These are phyloP conservation scores for Rostratula benghalensis DNA, from an alignment of 2,113 vertebrate species.

Conservation along the genomic window DNA sequence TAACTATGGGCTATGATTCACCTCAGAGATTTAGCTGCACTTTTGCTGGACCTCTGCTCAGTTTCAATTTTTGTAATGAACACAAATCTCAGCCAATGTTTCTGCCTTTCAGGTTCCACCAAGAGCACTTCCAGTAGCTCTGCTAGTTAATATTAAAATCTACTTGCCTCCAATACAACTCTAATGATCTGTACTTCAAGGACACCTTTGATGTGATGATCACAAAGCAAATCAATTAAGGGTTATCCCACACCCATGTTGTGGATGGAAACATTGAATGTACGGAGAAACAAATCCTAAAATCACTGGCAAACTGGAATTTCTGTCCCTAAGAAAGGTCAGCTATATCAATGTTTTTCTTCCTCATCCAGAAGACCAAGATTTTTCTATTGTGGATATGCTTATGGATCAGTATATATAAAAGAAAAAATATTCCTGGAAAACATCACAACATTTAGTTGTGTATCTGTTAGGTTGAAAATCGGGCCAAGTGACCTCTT, in stretches of 20 bases:
- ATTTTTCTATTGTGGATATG: background rate
- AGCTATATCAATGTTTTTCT: background rate
- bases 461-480: background rate
- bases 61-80: background rate
- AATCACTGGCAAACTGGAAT: background rate
- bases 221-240: constrained; percentile 31
- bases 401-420: background rate
- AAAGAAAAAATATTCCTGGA: background rate
- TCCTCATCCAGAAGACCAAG: background rate
- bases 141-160: background rate
- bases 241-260: background rate
- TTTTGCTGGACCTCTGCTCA: background rate
- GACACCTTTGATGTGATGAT: constrained; percentile 45
- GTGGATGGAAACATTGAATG: background rate
- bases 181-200: constrained; percentile 21
- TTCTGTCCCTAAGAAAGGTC: background rate
- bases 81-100: background rate
- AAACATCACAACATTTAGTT: background rate
- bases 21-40: background rate
- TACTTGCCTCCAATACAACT: background rate
- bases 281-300: background rate
- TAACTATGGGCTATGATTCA: background rate
- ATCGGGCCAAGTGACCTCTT: background rate
- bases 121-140: background rate
- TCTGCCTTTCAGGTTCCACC: constrained; percentile 9